phyloP scores from a whole-genome alignment of 2,113 vertebrate genomes.

The Pteruthius melanotis region DNA sequence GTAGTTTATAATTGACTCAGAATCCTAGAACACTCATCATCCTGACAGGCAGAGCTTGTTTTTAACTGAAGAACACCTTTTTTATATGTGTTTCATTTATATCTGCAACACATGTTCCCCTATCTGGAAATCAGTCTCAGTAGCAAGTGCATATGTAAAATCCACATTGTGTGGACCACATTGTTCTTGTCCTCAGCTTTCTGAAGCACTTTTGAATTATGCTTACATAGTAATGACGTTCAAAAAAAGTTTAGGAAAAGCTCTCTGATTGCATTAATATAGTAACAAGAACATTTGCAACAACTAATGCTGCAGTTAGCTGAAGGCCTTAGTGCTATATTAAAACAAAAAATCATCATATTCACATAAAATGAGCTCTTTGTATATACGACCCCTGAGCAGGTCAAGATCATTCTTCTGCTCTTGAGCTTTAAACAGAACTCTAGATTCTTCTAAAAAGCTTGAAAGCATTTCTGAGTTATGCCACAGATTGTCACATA shows the following conservation, averaged over 20 bases:
- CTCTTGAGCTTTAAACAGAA: background rate
- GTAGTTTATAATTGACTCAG: constrained; percentile 36
- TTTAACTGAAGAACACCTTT: constrained; percentile 42
- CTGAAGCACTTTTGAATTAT: background rate
- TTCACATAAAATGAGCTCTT: background rate
- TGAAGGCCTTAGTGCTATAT: background rate
- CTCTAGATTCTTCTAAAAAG: background rate
- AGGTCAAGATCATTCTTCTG: background rate
- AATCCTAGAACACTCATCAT: constrained; percentile 41
- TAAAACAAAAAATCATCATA: background rate
- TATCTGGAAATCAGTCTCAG: constrained; percentile 36
- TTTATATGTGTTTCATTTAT: constrained; percentile 37
- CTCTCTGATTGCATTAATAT: background rate
- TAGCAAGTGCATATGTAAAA: constrained; percentile 4
- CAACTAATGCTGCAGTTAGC: background rate
- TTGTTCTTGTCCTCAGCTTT: background rate
- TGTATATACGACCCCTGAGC: background rate
- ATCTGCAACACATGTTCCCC: constrained; percentile 33
- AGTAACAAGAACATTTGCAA: background rate
- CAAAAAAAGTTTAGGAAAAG: constrained; percentile 16
- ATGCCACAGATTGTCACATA: background rate
- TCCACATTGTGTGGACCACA: background rate
- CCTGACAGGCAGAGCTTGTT: constrained; percentile 48
- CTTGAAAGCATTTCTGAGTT: background rate
- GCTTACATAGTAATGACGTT: background rate